Percentiles rank a stretch among this genome's conserved stretches.
Evolutionary conservation across 2,113 vertebrate genomes (phyloP).

Genomic region (Stomatorhinus ivindoensis): DNA sequence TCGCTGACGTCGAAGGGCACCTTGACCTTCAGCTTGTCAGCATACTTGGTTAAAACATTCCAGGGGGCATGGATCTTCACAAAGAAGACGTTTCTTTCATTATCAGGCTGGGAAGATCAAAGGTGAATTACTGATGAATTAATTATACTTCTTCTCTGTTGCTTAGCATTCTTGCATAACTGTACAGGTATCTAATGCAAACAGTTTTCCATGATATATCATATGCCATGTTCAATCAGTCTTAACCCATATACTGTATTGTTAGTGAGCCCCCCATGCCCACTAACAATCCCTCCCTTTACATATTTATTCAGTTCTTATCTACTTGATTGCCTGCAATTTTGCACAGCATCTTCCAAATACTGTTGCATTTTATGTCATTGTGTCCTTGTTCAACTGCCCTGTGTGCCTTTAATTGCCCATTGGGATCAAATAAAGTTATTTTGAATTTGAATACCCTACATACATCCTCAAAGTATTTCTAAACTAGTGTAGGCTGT

Average conservation of each 20-base stretch:
- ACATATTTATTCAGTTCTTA: no score
- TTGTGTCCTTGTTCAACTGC: no score
- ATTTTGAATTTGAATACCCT: background rate
- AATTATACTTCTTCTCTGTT: background rate
- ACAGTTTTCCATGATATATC: background rate
- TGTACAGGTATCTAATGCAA: background rate
- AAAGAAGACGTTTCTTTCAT: slow-evolving; percentile 82
- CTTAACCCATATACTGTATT: background rate
- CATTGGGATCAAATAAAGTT: no score
- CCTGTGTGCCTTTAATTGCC: no score
- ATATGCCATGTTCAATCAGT: background rate
- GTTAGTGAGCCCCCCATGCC: no score
- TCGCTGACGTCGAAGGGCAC: slow-evolving; percentile 80
- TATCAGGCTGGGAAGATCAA: slow-evolving; percentile 66
- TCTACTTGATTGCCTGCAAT: no score
- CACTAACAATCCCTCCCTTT: no score
- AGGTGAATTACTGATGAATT: no score
- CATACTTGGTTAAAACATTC: slow-evolving; percentile 82
- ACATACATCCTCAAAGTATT: background rate
- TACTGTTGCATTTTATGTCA: no score
- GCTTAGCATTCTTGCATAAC: background rate
- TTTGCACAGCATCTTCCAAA: no score
- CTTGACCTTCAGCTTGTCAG: slow-evolving; percentile 85
- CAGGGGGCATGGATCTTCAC: slow-evolving; percentile 92
- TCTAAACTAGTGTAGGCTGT: background rate